Base-by-base conservation (phyloP, 2,888 invertebrate genomes). In the Pinctada fucata region DNA sequence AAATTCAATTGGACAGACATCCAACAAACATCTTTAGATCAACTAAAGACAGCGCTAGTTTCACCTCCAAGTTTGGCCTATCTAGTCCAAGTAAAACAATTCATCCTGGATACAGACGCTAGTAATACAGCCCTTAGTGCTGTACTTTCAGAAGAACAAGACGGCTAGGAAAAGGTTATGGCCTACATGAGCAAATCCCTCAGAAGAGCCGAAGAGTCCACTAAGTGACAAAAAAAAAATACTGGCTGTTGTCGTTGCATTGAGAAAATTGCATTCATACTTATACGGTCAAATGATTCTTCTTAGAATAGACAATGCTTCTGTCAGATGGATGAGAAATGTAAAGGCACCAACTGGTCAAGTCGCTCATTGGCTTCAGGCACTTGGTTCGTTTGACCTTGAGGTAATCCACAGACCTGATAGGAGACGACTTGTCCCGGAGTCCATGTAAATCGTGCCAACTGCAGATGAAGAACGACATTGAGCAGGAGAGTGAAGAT, bases 21-120 rank as follows among this genome's bases (percentile, higher is more conserved):
- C n/a, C n/a, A 52, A 52, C 58, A 67, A 67, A n/a, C n/a, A 67
- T n/a, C 16, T 8, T 67, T 67, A 8, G 45, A 67, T 2, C 67
- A 45, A 16, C 16, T 67, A 67, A 16, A 67, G 45, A n/a, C n/a
- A 67, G 67, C 67, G n/a, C 16, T n/a, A 67, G 8, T 16, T 8
- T 67, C 67, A 67, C 67, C 67, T 67, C 67, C 67, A 67, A 67
- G 8, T 1, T 67, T 67, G 2, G 67, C 67, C n/a, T 67, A 67
- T 67, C 67, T 16, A n/a, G 45, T n/a, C 8, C 45, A 10, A 8
- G 67, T 10, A 45, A n/a, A 31, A n/a, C 67, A 67, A 16, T 67
- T 16, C 16, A 67, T 31, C 8, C 16, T 2, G 10, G 67, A 67
- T n/a, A 67, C 16, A 67, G 2, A 67, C 16, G 67, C 67, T 45